Evolutionary conservation across 37 sponge, comb jelly and placozoan species (phyloP).

Genomic region (Lycopodina hypogea): DNA sequence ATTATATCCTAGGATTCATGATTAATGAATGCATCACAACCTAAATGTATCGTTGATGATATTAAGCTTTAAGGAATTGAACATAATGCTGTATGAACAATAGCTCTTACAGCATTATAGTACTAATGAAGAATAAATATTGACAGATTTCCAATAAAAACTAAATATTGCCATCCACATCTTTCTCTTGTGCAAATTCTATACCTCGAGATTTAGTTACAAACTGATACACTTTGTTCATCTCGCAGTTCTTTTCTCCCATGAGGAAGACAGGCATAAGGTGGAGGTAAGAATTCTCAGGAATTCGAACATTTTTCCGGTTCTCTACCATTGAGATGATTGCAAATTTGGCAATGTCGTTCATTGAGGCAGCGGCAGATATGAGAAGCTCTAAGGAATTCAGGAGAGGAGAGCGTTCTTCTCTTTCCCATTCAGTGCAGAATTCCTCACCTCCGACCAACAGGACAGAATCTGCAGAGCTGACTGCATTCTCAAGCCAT

Average conservation of each 20-base stretch:
- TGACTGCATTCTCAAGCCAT: conserved; percentile 1
- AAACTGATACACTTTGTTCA: neutral
- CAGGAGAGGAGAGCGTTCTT: neutral
- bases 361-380: neutral
- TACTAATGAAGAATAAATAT: no score
- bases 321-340: neutral
- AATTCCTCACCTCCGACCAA: conserved; percentile 17
- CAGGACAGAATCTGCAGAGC: conserved; percentile 11
- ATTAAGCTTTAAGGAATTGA: no score
- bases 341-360: neutral
- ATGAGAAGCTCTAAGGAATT: neutral
- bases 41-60: no score
- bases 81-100: no score
- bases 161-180: no score
- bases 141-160: no score
- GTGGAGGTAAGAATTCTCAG: conserved; percentile 2
- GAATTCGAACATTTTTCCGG: neutral
- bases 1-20: no score
- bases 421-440: conserved; percentile 6
- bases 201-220: neutral
- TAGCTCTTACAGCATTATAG: no score
- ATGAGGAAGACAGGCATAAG: conserved; percentile 5
- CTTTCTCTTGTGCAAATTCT: neutral
- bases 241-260: neutral
- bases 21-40: no score